Evolutionary conservation across 1,140 invertebrate species (phyloP).

Genomic region (Hypsibius dujardini): DNA sequence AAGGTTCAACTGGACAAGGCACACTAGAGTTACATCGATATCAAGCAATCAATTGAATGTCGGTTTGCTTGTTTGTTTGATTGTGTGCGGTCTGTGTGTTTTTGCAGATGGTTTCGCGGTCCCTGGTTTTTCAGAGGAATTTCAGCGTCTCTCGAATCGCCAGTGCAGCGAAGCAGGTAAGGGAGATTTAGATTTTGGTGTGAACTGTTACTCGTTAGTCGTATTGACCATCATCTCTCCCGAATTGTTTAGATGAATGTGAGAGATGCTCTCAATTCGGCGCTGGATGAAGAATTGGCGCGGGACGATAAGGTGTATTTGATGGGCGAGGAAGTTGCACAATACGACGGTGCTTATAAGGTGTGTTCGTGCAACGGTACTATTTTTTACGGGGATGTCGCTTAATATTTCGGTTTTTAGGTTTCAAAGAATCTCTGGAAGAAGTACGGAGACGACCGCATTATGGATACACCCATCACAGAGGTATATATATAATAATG

Average conservation of each 20-base stretch:
- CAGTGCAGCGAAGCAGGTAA: too few relatives aligned
- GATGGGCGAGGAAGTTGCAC: slow-evolving; percentile 92
- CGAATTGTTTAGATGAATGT: slow-evolving; percentile 67
- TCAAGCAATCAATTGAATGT: too few relatives aligned
- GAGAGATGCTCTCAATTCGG: slow-evolving; percentile 85
- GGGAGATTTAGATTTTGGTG: too few relatives aligned
- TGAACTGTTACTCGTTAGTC: too few relatives aligned
- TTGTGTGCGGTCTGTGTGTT: too few relatives aligned
- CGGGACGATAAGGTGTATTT: slow-evolving; percentile 82
- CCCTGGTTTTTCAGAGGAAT: too few relatives aligned
- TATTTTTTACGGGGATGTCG: background rate
- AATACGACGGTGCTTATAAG: slow-evolving; percentile 95
- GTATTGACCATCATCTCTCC: too few relatives aligned
- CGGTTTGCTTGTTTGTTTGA: too few relatives aligned
- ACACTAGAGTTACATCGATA: too few relatives aligned
- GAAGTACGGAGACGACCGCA: slow-evolving; percentile 88
- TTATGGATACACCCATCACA: slow-evolving; percentile 95
- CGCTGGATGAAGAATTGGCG: slow-evolving; percentile 90
- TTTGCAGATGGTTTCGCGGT: too few relatives aligned
- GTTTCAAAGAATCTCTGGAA: slow-evolving; percentile 87
- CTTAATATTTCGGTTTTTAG: slow-evolving; percentile 29
- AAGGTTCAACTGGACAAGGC: too few relatives aligned
- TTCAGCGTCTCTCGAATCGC: too few relatives aligned
- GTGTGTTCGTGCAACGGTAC: slow-evolving; percentile 26
- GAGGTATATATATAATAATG: slow-evolving; percentile 43